Evolutionary conservation across 2,888 invertebrate genomes (phyloP), one percentile per base, ranked within the genome.

Genomic region (Gastracanthus pulcherrimus): DNA sequence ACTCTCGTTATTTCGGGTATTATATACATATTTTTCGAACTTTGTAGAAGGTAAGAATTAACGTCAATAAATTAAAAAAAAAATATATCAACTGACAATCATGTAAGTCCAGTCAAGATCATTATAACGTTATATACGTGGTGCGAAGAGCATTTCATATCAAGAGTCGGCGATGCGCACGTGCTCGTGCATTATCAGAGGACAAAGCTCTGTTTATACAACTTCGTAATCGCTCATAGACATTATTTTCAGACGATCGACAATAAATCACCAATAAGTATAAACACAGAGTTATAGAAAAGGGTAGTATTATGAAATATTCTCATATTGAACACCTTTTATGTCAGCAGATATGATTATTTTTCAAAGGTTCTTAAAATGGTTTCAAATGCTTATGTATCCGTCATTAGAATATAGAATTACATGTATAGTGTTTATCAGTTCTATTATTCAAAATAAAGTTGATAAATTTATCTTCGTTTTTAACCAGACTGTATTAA

Each of bases 161-260:
- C 36, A 26, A 45, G 41, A 31, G 41, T 41, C 16, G 41, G n/a
- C 13, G 19, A 31, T 13, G 80, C 80, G 81, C 81, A 60, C 66
- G 76, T 64, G 70, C 71, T 19, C 23, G 48, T 6, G 45, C 51
- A 71, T 66, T 66, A 71, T 71, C 58, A 34, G 9, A 29, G 19
- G 66, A 66, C 81, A 72, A 66, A 76, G 55, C 75, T 70, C 51
- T 62, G 62, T 62, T 69, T 75, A 75, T 48, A 80, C 51, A 80
- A 55, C 60, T 64, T 62, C 41, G 64, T 76, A 76, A 76, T 76
- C 81, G 45, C 74, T 72, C 41, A n/a, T 48, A 70, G 75, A 29
- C 66, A 23, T 41, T 75, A 66, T 80, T 81, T 66, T 72, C 66
- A 70, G 72, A 26, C 66, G 16, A 66, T 72, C 64, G 60, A n/a